A percentile compares a stretch with the other conserved stretches of the same genome.
phyloP scores from a whole-genome alignment of 2,113 vertebrate species.

The Heterochromis multidens region DNA sequence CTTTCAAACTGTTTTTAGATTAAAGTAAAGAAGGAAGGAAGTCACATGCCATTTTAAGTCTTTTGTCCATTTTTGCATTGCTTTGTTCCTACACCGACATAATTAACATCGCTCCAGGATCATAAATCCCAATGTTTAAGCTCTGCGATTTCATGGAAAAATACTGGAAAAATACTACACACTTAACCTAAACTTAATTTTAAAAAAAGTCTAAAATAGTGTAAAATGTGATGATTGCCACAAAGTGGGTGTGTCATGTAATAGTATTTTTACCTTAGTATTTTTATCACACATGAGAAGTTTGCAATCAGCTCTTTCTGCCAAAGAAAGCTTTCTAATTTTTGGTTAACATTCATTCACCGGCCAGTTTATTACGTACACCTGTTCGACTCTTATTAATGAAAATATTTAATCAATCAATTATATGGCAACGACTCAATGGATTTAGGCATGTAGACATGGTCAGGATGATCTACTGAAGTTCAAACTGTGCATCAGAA shows the following conservation, averaged over 20 bases:
- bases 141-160: not conserved
- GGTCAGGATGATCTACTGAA: too few species aligned
- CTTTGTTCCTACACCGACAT: not conserved
- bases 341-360: too few species aligned
- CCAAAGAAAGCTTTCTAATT: not conserved
- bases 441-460: too few species aligned
- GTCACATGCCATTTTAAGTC: rapidly evolving
- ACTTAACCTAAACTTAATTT: not conserved
- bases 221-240: too few species aligned
- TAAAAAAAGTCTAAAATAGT: not conserved
- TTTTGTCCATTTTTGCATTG: not conserved
- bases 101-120: not conserved
- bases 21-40: not conserved
- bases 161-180: rapidly evolving
- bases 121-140: not conserved
- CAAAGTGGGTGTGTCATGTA: too few species aligned
- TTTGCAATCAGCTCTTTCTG: not conserved
- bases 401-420: too few species aligned
- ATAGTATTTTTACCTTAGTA: not conserved
- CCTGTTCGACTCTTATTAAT: too few species aligned
- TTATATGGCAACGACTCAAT: too few species aligned
- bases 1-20: not conserved
- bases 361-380: too few species aligned
- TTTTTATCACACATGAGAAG: rapidly evolving
- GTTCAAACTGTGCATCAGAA: too few species aligned